These are phyloP conservation scores for Amphiprion clarkii DNA, from an alignment of 2,797 vertebrate genomes.

Conservation along the genomic window DNA sequence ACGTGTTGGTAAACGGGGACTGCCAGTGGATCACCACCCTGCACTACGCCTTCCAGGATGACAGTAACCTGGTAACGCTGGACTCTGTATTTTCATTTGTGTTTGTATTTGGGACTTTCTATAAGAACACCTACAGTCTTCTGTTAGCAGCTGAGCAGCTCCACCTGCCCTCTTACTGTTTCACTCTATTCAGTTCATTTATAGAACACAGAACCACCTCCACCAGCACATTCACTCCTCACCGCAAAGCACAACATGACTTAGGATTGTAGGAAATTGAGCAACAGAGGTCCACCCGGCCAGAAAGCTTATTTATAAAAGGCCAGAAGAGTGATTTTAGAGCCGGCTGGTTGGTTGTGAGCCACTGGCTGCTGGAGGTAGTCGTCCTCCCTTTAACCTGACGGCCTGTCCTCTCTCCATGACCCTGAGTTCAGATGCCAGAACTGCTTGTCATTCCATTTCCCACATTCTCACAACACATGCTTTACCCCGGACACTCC, in stretches of 20 bases:
- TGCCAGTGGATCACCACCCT: constrained; percentile 99
- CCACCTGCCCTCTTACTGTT: constrained; percentile 40
- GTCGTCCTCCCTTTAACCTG: constrained; percentile 33
- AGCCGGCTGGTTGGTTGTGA: constrained; percentile 8
- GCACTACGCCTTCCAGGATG: constrained; percentile 99
- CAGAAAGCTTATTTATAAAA: constrained; percentile 19
- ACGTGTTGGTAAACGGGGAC: constrained; percentile 97
- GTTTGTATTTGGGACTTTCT: constrained; percentile 12
- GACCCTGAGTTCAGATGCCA: constrained; percentile 76
- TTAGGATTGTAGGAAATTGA: constrained; percentile 47
- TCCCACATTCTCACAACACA: constrained; percentile 78
- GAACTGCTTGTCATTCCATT: constrained; percentile 76
- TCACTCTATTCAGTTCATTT: constrained; percentile 21
- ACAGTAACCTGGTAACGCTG: constrained; percentile 94
- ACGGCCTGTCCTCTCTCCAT: constrained; percentile 49
- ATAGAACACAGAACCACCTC: constrained; percentile 27
- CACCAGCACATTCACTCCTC: constrained; percentile 41
- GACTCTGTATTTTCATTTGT: not conserved
- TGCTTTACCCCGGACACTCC: constrained; percentile 69
- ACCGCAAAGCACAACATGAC: constrained; percentile 45
- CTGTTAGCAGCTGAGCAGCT: constrained; percentile 7
- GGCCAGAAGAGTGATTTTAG: constrained; percentile 23
- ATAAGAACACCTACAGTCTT: constrained; percentile 11
- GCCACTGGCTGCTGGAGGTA: constrained; percentile 33
- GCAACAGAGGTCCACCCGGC: constrained; percentile 23